Evolutionary conservation across 2,888 invertebrate species (phyloP).

Genomic region (Ischnura elegans): DNA sequence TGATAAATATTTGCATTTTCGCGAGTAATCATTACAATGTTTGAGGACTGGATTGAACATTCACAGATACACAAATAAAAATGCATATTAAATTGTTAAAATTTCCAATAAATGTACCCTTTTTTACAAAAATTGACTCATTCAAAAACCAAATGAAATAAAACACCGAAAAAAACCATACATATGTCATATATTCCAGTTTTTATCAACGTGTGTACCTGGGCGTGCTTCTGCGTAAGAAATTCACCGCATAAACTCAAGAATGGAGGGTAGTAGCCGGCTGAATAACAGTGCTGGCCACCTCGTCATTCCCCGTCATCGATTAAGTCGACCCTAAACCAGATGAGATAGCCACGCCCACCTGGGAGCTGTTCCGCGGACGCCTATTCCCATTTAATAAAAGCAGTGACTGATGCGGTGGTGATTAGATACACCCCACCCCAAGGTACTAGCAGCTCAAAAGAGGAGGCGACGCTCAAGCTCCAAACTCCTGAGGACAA

Average conservation of each 20-base stretch:
- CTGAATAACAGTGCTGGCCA: neutral
- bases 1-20: no score
- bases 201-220: no score
- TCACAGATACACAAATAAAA: no score
- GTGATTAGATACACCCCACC: neutral
- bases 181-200: no score
- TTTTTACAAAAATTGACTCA: no score
- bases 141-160: no score
- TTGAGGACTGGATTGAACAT: no score
- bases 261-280: neutral
- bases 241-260: neutral
- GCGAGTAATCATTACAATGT: no score
- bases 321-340: neutral
- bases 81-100: no score
- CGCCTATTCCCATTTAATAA: neutral
- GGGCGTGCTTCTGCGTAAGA: no score
- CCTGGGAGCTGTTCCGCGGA: neutral
- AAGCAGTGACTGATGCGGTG: neutral
- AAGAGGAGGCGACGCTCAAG: neutral
- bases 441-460: neutral
- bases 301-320: neutral
- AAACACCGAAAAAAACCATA: no score
- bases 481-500: slow-evolving; percentile 3
- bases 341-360: neutral
- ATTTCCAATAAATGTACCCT: no score